Evolutionary conservation across 2,797 vertebrate genomes (phyloP).

Genomic region (Sebastes nivosus): DNA sequence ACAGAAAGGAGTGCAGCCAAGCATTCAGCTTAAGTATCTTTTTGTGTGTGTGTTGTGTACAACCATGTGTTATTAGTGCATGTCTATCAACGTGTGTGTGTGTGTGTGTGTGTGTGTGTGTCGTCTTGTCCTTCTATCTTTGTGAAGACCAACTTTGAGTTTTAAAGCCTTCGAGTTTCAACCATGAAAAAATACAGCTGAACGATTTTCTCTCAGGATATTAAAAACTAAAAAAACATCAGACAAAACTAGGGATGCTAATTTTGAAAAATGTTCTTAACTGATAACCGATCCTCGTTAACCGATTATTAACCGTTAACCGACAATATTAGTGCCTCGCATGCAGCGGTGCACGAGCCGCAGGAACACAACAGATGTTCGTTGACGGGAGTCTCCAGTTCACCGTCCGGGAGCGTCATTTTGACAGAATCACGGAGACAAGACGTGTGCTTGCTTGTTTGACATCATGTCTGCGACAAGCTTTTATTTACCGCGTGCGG

Average conservation of each 20-base stretch:
- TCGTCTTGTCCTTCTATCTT: background rate
- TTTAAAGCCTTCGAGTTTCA: background rate
- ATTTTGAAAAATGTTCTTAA: too few species aligned
- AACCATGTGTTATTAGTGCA: background rate
- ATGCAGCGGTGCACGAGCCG: too few species aligned
- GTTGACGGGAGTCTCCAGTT: too few species aligned
- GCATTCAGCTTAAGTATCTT: background rate
- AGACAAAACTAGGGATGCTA: background rate
- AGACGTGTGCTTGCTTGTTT: too few species aligned
- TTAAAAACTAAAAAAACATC: background rate
- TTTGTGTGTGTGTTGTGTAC: background rate
- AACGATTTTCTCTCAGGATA: background rate
- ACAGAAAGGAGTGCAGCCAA: background rate
- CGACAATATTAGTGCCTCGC: too few species aligned
- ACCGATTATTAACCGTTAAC: too few species aligned
- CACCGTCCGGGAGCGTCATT: too few species aligned
- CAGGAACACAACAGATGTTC: fast-evolving
- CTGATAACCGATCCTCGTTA: too few species aligned
- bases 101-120: background rate
- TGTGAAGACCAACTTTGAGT: background rate
- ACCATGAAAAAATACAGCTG: background rate
- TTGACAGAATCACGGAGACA: too few species aligned
- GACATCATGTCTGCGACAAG: too few species aligned
- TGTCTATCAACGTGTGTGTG: background rate
- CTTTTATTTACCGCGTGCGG: too few species aligned